Evolutionary conservation across 1,140 invertebrate genomes (phyloP).

Genomic region (Achroia grisella): DNA sequence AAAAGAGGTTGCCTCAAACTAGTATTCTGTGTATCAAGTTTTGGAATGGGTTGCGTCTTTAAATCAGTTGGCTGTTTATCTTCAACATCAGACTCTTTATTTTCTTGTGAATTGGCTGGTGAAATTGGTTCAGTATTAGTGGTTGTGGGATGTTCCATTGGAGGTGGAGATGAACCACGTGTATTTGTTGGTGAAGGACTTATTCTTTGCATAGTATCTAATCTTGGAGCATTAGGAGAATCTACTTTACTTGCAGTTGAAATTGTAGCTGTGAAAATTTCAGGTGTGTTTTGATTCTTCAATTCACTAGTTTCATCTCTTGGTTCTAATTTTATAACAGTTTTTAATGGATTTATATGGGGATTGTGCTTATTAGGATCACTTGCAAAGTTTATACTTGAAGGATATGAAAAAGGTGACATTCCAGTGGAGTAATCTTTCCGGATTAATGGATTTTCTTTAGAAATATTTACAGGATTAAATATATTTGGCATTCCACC

Average conservation of each 20-base stretch:
- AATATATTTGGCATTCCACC: constrained; percentile 52
- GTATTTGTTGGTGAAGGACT: constrained; percentile 61
- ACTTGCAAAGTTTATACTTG: constrained; percentile 50
- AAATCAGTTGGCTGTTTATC: constrained; percentile 64
- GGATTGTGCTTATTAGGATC: constrained; percentile 62
- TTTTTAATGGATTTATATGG: constrained; percentile 64
- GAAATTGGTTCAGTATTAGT: constrained; percentile 59
- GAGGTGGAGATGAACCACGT: constrained; percentile 48
- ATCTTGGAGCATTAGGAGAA: constrained; percentile 49
- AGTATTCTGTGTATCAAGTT: constrained; percentile 51
- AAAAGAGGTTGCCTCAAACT: constrained; percentile 62
- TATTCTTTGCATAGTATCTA: constrained; percentile 58
- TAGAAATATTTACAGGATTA: constrained; percentile 58
- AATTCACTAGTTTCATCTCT: constrained; percentile 74
- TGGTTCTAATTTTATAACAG: constrained; percentile 75
- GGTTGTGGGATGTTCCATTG: constrained; percentile 62
- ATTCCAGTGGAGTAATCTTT: constrained; percentile 55
- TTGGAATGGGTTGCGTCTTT: constrained; percentile 55
- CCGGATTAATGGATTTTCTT: constrained; percentile 58
- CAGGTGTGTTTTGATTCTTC: constrained; percentile 66
- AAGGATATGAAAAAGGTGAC: constrained; percentile 54
- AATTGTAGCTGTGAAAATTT: constrained; percentile 68
- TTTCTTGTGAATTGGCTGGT: constrained; percentile 56
- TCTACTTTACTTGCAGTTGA: constrained; percentile 57
- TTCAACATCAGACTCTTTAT: constrained; percentile 56